A percentile compares a stretch with the other conserved stretches of the same genome.
Evolutionary conservation across 2,113 vertebrate genomes (phyloP).

Genomic region (Pongo abelii): DNA sequence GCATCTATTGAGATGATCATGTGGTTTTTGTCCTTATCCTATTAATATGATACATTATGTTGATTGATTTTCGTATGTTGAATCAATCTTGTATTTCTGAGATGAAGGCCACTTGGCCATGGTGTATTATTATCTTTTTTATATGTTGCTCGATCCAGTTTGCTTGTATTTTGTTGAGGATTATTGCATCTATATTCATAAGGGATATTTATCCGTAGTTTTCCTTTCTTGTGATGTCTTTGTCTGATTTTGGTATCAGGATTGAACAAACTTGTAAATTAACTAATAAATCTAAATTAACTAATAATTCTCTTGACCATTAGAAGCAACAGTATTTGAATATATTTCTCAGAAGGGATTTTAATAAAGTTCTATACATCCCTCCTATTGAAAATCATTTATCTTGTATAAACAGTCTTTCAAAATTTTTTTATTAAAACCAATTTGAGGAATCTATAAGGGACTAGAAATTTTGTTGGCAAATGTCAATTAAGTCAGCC

Average conservation of each 20-base stretch:
- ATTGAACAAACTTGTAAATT: constrained; percentile 3
- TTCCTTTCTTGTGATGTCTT: neutral
- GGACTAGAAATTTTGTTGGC: neutral
- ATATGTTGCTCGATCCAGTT: neutral
- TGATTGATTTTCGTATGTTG: neutral
- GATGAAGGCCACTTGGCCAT: neutral
- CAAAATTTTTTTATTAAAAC: constrained; percentile 6
- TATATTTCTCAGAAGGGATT: neutral
- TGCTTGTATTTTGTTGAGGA: neutral
- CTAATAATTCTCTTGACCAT: neutral
- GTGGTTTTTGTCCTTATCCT: neutral
- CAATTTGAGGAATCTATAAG: neutral
- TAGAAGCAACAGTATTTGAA: neutral
- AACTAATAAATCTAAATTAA: neutral
- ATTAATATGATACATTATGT: neutral
- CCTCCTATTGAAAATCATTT: neutral
- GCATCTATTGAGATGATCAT: neutral
- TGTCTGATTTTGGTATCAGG: neutral
- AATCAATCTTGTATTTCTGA: neutral
- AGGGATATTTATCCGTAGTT: neutral
- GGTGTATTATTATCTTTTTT: neutral
- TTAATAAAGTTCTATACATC: neutral
- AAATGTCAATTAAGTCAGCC: neutral
- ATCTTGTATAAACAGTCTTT: neutral
- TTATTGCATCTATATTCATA: neutral